phyloP scores from a whole-genome alignment of 2,797 vertebrate species.

The Mus minutoides region DNA sequence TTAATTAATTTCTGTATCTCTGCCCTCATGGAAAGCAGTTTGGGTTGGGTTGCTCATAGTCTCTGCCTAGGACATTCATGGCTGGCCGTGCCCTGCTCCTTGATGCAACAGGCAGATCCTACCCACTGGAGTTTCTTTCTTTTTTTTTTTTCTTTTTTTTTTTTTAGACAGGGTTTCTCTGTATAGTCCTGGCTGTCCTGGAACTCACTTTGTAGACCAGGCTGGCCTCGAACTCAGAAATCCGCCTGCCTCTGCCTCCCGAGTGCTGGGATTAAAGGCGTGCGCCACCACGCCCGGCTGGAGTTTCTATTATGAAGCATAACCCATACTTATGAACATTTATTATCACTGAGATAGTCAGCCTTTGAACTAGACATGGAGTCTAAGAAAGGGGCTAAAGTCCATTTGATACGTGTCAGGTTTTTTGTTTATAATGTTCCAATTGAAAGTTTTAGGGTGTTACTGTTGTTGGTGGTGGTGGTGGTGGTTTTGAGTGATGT shows the following conservation, averaged over 20 bases:
- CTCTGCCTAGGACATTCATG: neutral
- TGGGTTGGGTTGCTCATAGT: neutral
- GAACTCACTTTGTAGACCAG: too few species aligned
- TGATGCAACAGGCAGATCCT: neutral
- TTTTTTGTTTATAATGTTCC: constrained; percentile 6
- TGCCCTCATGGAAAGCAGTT: neutral
- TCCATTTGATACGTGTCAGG: neutral
- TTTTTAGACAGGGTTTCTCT: too few species aligned
- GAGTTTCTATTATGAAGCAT: neutral
- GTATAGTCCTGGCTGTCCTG: too few species aligned
- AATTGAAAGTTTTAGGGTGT: neutral
- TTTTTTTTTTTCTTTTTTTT: too few species aligned
- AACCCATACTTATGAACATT: neutral
- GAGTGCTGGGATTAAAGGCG: too few species aligned
- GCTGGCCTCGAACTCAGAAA: too few species aligned
- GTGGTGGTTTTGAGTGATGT: neutral
- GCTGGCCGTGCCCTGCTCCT: neutral
- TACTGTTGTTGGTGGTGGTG: neutral
- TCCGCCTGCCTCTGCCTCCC: too few species aligned
- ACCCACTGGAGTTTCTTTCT: neutral
- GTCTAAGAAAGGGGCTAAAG: neutral
- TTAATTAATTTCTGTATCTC: neutral
- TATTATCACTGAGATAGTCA: neutral
- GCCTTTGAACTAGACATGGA: neutral
- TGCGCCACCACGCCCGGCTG: too few species aligned